Evolutionary conservation across 2,888 invertebrate genomes (phyloP).

Genomic region (Orthosia gracilis): DNA sequence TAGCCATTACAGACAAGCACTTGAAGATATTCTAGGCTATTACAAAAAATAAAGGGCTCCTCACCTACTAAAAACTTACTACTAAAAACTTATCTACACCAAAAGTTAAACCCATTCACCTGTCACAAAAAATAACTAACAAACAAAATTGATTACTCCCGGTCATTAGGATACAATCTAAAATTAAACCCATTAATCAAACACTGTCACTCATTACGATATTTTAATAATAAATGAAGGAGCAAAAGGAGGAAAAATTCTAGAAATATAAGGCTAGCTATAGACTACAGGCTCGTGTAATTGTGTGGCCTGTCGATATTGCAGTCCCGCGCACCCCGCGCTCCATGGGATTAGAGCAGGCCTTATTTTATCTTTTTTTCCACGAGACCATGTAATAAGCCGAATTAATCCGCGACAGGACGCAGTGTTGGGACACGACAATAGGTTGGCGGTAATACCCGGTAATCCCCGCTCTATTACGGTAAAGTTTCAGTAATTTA

Average conservation of each 20-base stretch:
- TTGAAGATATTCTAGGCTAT: too few relatives aligned
- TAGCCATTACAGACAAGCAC: too few relatives aligned
- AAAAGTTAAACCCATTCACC: slow-evolving; percentile 36
- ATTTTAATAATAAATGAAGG: slow-evolving; percentile 63
- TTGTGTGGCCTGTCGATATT: slow-evolving; percentile 78
- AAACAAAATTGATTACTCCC: slow-evolving; percentile 57
- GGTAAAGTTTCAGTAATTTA: slow-evolving; percentile 66
- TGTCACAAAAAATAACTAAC: slow-evolving; percentile 39
- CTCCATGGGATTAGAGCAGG: slow-evolving; percentile 68
- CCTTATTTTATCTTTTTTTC: slow-evolving; percentile 73
- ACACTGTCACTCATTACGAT: slow-evolving; percentile 66
- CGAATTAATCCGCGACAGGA: slow-evolving; percentile 74
- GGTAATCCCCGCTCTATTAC: slow-evolving; percentile 71
- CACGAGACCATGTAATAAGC: slow-evolving; percentile 75
- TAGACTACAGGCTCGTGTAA: slow-evolving; percentile 65
- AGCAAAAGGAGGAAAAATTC: slow-evolving; percentile 44
- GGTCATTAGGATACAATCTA: slow-evolving; percentile 56
- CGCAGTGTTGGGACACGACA: slow-evolving; percentile 72
- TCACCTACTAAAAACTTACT: too few relatives aligned
- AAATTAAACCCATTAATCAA: slow-evolving; percentile 66
- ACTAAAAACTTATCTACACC: not conserved
- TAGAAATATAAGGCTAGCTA: slow-evolving; percentile 57
- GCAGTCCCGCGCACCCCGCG: slow-evolving; percentile 64
- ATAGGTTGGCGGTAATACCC: slow-evolving; percentile 72
- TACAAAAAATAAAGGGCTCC: not conserved